phyloP scores from a whole-genome alignment of 2,113 vertebrate species.

The Anser brachyrhynchus region DNA sequence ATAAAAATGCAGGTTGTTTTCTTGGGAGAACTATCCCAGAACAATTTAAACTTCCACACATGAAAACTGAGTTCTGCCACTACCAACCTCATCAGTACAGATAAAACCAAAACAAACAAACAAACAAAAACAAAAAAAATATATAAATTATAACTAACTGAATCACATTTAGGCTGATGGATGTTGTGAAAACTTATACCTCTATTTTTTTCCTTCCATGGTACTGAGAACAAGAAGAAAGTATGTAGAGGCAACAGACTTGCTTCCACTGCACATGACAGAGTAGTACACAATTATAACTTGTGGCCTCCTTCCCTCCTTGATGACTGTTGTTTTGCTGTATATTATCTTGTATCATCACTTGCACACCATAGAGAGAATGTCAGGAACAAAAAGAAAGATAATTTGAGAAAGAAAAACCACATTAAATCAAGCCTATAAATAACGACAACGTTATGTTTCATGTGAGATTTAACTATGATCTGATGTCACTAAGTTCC shows the following conservation, averaged over 20 bases:
- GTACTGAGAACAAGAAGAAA: not conserved
- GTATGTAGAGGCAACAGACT: not conserved
- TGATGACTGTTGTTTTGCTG: not conserved
- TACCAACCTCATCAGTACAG: not conserved
- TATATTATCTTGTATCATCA: not conserved
- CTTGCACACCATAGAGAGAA: not conserved
- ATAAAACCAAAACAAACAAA: not conserved
- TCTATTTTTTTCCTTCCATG: not conserved
- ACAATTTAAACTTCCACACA: not conserved
- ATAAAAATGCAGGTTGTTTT: not conserved
- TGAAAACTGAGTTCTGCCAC: not conserved
- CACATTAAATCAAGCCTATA: not conserved
- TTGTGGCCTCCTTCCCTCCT: not conserved
- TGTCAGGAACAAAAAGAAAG: not conserved
- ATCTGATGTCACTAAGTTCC: not conserved
- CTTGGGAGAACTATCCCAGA: not conserved
- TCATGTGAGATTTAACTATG: not conserved
- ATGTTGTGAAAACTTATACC: not conserved
- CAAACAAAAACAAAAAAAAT: not conserved
- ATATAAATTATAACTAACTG: not conserved
- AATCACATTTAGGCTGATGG: not conserved
- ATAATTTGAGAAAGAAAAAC: rapidly evolving
- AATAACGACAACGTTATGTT: not conserved
- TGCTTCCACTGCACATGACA: not conserved
- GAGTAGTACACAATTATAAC: not conserved